Evolutionary conservation across 2,888 invertebrate genomes (phyloP), one percentile per base, ranked within the genome.

Genomic region (Eudasyphora cyanicolor): DNA sequence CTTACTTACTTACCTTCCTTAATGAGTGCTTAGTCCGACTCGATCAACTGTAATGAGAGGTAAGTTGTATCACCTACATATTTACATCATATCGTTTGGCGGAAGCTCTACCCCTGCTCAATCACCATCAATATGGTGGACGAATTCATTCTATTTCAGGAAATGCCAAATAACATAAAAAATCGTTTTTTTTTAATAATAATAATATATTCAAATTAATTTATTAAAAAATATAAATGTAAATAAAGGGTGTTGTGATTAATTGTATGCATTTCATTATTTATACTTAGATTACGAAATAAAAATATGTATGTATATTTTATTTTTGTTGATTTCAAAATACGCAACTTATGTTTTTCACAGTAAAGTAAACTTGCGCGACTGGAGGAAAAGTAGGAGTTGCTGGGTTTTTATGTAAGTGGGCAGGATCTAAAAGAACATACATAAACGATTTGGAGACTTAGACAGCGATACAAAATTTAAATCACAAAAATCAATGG

Each of bases 181-280:
- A 32, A 51, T 54, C 51, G 2, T 17, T 19, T 19, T 54, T 54
- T 54, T 54, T 54, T 45, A 2, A 12, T 45, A 45, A 45, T 45
- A 45, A 45, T 45, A 45, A 45, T 79, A 60, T 77, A 62, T 74
- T 74, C 32, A 79, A 82, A 82, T 82, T 76, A 82, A 82, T 82
- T 82, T 82, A 82, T 79, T 82, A 79, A 76, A 82, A 79, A 82
- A 79, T 82, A 82, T 82, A 76, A 78, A 71, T 78, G 51, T 78
- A 82, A 79, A 79, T 76, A 76, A 82, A 76, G 45, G 10, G 27
- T 24, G 24, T 57, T 24, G 79, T 69, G 82, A 76, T 45, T 82
- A 76, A 71, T 76, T 69, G 27, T 57, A 76, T 79, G 79, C 49
- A 73, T 60, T 24, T 79, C 29, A 78, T 82, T 76, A 82, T 29